These are phyloP conservation scores for Dryadula phaetusa DNA, from an alignment of 2,888 invertebrate species.

Conservation along the genomic window DNA sequence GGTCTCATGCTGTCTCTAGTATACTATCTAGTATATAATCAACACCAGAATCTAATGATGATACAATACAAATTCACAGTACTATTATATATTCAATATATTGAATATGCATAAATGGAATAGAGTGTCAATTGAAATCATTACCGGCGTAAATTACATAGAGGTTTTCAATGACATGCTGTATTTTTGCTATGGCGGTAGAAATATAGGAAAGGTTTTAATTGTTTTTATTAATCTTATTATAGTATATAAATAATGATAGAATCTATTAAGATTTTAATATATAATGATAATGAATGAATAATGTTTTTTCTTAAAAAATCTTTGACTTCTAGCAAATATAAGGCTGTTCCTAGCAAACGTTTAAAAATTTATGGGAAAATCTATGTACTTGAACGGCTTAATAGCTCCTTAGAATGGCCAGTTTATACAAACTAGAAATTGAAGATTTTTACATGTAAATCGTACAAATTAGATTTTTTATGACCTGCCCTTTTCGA, in stretches of 20 bases:
- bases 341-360: background rate
- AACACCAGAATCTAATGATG: background rate
- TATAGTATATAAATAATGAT: too few species aligned
- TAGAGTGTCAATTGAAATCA: background rate
- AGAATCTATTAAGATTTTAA: too few species aligned
- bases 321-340: too few species aligned
- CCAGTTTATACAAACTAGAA: conserved; percentile 3
- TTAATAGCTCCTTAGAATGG: background rate
- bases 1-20: too few species aligned
- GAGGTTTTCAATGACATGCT: conserved; percentile 4
- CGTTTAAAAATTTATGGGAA: background rate
- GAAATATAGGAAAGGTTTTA: background rate
- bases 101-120: background rate
- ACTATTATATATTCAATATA: conserved; percentile 4
- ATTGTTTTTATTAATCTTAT: too few species aligned
- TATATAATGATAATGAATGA: too few species aligned
- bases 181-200: background rate
- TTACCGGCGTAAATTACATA: background rate
- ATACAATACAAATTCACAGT: background rate
- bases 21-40: background rate
- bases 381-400: background rate
- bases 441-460: background rate
- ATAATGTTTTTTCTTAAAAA: too few species aligned
- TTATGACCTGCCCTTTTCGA: conserved; percentile 22
- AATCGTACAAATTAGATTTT: conserved; percentile 20